Conservation (phyloP, 1,140 invertebrate genomes). For the Scaptomyza pallida region DNA sequence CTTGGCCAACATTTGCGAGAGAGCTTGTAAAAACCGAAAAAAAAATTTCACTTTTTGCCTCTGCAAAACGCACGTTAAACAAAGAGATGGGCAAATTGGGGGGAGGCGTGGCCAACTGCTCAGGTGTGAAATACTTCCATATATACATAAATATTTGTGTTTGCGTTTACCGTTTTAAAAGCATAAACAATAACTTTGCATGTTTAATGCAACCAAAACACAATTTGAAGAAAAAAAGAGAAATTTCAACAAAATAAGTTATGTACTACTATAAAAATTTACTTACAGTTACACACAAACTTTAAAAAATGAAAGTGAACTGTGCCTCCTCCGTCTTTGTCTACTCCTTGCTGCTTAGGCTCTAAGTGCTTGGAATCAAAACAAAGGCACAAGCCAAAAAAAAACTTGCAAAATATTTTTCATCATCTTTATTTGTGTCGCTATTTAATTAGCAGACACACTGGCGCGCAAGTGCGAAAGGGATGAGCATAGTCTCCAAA, state of each 20-base stretch:
- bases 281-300: background rate
- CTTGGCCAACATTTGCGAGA: conserved; percentile 48
- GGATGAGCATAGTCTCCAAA: conserved; percentile 14
- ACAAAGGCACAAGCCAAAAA: conserved; percentile 28
- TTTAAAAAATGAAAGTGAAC: conserved; percentile 38
- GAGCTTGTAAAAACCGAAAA: conserved; percentile 50
- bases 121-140: conserved; percentile 62
- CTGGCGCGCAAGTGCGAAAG: conserved; percentile 12
- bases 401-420: conserved; percentile 48
- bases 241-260: background rate
- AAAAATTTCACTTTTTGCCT: conserved; percentile 79
- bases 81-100: conserved; percentile 28
- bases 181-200: background rate
- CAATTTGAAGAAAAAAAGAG: background rate
- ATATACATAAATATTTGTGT: conserved; percentile 28
- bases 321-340: background rate
- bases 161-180: background rate
- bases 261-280: background rate
- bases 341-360: conserved; percentile 1
- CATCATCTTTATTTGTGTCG: conserved; percentile 30
- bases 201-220: background rate
- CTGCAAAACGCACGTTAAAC: conserved; percentile 30
- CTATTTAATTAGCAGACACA: conserved; percentile 27
- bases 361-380: conserved; percentile 17
- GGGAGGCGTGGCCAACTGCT: conserved; percentile 30